phyloP scores from a whole-genome alignment of 2,113 vertebrate species.

The Epinephelus moara region DNA sequence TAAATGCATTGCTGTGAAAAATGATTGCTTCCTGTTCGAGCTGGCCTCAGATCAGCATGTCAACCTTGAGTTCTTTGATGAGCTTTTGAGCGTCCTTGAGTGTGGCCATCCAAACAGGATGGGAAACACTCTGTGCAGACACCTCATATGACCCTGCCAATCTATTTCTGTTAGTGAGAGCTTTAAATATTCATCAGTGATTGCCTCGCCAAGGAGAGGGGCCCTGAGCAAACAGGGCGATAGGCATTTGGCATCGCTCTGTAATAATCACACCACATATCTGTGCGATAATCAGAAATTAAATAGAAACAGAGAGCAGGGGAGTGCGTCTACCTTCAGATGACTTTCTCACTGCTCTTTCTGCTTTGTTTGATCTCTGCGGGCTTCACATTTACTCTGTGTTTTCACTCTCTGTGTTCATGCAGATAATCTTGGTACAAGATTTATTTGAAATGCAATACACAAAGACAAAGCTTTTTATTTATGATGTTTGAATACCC shows the following conservation, averaged over 20 bases:
- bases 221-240: slow-evolving; percentile 64
- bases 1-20: neutral
- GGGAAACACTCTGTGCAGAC: slow-evolving; percentile 16
- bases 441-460: slow-evolving; percentile 31
- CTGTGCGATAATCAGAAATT: slow-evolving; percentile 62
- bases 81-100: slow-evolving; percentile 30
- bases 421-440: slow-evolving; percentile 14
- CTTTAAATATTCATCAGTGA: slow-evolving; percentile 72
- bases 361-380: slow-evolving; percentile 31
- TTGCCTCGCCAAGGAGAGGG: slow-evolving; percentile 54
- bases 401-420: slow-evolving; percentile 15
- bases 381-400: slow-evolving; percentile 13
- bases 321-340: slow-evolving; percentile 55
- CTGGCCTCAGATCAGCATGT: slow-evolving; percentile 25
- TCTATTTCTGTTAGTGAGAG: slow-evolving; percentile 56
- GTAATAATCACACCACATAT: slow-evolving; percentile 56
- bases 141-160: slow-evolving; percentile 42
- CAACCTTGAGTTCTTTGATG: slow-evolving; percentile 16
- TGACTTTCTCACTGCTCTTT: slow-evolving; percentile 58
- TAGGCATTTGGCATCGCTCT: slow-evolving; percentile 30
- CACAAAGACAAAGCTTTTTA: slow-evolving; percentile 20
- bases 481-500: slow-evolving; percentile 19
- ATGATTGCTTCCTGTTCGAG: slow-evolving; percentile 5
- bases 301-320: slow-evolving; percentile 54
- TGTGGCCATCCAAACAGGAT: slow-evolving; percentile 17